Evolutionary conservation across 2,113 vertebrate genomes (phyloP).

Genomic region (Struthio camelus): DNA sequence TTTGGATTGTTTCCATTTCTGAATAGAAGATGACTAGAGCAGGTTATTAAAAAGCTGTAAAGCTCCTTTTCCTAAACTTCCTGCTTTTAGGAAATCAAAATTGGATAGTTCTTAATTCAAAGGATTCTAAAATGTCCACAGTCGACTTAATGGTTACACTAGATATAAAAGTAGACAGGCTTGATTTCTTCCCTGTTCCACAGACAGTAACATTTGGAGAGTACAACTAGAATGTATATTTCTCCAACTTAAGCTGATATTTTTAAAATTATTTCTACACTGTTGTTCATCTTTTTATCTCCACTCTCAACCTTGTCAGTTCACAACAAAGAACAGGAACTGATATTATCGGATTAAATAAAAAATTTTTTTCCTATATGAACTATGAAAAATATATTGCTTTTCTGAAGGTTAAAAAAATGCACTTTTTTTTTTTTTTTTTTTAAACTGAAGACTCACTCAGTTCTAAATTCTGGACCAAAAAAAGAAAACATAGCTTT

Average conservation of each 20-base stretch:
- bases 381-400: slow-evolving; percentile 58
- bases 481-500: background rate
- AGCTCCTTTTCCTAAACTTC: slow-evolving; percentile 2
- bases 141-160: background rate
- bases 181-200: slow-evolving; percentile 11
- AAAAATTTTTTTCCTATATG: slow-evolving; percentile 33
- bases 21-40: slow-evolving; percentile 22
- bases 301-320: slow-evolving; percentile 15
- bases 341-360: slow-evolving; percentile 42
- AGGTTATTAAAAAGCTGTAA: slow-evolving; percentile 42
- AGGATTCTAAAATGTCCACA: slow-evolving; percentile 21
- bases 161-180: slow-evolving; percentile 46
- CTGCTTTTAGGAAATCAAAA: slow-evolving; percentile 23
- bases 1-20: background rate
- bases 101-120: slow-evolving; percentile 21
- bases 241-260: slow-evolving; percentile 6
- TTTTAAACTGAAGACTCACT: background rate
- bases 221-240: slow-evolving; percentile 28
- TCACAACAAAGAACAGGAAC: slow-evolving; percentile 64
- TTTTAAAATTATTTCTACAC: slow-evolving; percentile 14
- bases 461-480: background rate
- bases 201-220: slow-evolving; percentile 42
- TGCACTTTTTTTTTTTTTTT: slow-evolving; percentile 7
- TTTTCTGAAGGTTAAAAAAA: background rate
- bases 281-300: slow-evolving; percentile 43